phyloP scores from a whole-genome alignment of 2,113 vertebrate genomes.

The Leucoraja erinaceus region DNA sequence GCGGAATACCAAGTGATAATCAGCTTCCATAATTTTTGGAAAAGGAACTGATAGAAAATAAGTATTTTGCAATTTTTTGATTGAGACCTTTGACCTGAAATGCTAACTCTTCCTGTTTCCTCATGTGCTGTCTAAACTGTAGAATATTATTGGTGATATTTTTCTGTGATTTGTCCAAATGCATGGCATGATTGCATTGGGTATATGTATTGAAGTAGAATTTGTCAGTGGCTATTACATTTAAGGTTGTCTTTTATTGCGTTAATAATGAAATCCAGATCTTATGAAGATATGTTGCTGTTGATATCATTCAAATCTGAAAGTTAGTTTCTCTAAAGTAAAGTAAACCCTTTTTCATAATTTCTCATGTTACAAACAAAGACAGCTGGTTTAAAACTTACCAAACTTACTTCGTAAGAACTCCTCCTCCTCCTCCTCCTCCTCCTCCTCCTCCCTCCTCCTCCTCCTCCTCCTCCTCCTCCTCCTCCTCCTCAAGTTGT shows the following conservation, averaged over 20 bases:
- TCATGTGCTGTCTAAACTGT: too few relatives aligned
- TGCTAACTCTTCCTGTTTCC: too few relatives aligned
- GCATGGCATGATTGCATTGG: background rate
- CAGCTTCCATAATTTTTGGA: background rate
- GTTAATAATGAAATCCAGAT: background rate
- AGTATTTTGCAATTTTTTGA: background rate
- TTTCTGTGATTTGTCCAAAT: background rate
- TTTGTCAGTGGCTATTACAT: background rate
- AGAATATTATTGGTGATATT: too few relatives aligned
- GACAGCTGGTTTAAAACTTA: slow-evolving; percentile 19
- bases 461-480: too few relatives aligned
- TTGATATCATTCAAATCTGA: slow-evolving; percentile 29
- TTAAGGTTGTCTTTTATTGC: background rate
- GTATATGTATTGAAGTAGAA: background rate
- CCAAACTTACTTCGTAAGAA: slow-evolving; percentile 1
- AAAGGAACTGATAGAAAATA: background rate
- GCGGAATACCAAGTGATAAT: background rate
- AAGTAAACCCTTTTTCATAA: background rate
- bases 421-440: too few relatives aligned
- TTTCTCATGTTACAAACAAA: slow-evolving; percentile 20
- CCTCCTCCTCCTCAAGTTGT: too few relatives aligned
- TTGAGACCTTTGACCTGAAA: too few relatives aligned
- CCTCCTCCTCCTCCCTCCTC: too few relatives aligned
- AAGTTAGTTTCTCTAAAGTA: background rate
- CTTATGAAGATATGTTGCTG: background rate